Evolutionary conservation across 2,797 vertebrate genomes (phyloP).

Genomic region (Austrolebias charrua): DNA sequence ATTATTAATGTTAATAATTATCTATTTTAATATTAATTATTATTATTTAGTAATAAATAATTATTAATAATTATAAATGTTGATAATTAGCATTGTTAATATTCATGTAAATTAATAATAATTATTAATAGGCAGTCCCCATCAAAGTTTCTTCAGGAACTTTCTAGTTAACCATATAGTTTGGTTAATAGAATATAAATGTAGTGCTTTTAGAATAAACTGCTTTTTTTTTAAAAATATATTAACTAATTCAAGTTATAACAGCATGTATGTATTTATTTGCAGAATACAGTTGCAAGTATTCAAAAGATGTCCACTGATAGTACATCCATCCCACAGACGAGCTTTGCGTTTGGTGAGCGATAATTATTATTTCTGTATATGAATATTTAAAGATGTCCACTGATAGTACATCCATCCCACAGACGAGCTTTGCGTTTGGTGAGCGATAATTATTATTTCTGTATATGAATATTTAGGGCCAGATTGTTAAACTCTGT

Average conservation of each 20-base stretch:
- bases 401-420: slow-evolving; percentile 40
- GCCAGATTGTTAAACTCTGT: background rate
- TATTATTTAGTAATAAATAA: too few species aligned
- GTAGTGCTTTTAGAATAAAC: background rate
- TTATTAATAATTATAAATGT: too few species aligned
- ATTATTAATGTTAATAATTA: too few species aligned
- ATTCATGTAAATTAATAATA: too few species aligned
- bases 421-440: slow-evolving; percentile 68
- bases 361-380: background rate
- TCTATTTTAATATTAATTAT: too few species aligned
- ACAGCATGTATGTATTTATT: slow-evolving; percentile 20
- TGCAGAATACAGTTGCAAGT: slow-evolving; percentile 66
- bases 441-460: slow-evolving; percentile 53
- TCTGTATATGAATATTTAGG: background rate
- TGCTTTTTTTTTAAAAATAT: slow-evolving; percentile 1
- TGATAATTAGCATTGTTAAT: too few species aligned
- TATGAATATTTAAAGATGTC: slow-evolving; percentile 27
- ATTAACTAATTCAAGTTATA: background rate
- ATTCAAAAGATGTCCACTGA: slow-evolving; percentile 64
- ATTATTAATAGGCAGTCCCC: too few species aligned
- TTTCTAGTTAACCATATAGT: background rate
- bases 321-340: slow-evolving; percentile 31
- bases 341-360: slow-evolving; percentile 75
- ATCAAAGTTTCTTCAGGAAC: too few species aligned
- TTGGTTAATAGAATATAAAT: background rate